Conservation (phyloP, 2,797 vertebrate genomes). For the Microchirus variegatus region DNA sequence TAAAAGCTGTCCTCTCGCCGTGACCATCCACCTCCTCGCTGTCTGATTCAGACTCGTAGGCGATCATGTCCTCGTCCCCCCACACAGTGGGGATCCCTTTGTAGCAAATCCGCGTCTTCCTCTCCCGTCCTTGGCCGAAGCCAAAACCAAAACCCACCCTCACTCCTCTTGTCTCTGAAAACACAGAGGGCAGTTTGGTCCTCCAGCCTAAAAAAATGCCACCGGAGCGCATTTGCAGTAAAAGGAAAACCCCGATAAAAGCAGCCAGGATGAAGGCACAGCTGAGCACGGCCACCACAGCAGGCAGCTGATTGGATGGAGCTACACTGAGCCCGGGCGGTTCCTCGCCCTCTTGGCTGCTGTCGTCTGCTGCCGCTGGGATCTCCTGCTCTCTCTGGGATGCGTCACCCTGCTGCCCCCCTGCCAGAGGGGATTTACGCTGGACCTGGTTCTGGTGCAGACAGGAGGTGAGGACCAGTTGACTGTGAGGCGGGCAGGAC, state of each 20-base stretch:
- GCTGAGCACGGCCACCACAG: conserved; percentile 87
- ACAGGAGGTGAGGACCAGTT: conserved; percentile 81
- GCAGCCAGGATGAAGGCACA: conserved; percentile 89
- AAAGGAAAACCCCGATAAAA: conserved; percentile 87
- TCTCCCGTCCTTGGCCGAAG: conserved; percentile 74
- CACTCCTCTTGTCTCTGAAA: conserved; percentile 59
- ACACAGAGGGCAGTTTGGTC: conserved; percentile 88
- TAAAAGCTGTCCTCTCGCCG: conserved; percentile 94
- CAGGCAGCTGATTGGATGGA: conserved; percentile 76
- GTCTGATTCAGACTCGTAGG: conserved; percentile 89
- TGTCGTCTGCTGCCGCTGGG: conserved; percentile 24
- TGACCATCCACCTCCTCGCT: conserved; percentile 87
- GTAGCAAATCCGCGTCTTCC: conserved; percentile 88
- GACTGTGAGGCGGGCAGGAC: conserved; percentile 89
- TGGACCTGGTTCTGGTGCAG: conserved; percentile 83
- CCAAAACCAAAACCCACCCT: conserved; percentile 75
- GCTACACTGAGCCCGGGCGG: conserved; percentile 29
- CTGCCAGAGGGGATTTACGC: conserved; percentile 84
- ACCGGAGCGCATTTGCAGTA: conserved; percentile 89
- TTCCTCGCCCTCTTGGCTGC: conserved; percentile 20
- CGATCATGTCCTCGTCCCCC: conserved; percentile 86
- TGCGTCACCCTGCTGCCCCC: conserved; percentile 45
- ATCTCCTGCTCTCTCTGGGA: conserved; percentile 18
- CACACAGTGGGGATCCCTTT: conserved; percentile 94
- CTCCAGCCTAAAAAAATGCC: conserved; percentile 80